Base-by-base conservation (phyloP, 2,113 vertebrate species). In the Emydocephalus ijimae region DNA sequence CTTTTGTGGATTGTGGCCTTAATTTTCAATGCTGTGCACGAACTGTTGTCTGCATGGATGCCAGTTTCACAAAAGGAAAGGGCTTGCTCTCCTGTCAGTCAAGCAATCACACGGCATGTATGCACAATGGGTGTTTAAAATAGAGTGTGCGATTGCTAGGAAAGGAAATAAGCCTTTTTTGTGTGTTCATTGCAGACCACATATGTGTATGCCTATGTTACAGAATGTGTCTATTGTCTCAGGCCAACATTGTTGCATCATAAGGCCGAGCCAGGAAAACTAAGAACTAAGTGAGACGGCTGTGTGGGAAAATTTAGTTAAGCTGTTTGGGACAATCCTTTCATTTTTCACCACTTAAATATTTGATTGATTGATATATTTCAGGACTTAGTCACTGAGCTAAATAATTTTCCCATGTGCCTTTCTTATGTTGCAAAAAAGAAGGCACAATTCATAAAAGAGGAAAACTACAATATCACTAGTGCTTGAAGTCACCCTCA, bases 401-500 rank as follows among this genome's bases (percentile, higher is more conserved):
- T 87, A 43, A 92, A 54, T 48, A 61, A 48, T 34, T 93, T 92
- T n/a, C 59, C 45, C 81, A 50, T 29, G 48, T 94, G 90, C 8
- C 48, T 85, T 92, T 92, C 29, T 26, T 89, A 54, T 89, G n/a
- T 93, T 95, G 87, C 92, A 92, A 8, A 92, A 91, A 94, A 94
- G 90, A 87, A 26, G 59, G 91, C 23, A 87, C 15, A 91, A 90
- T 92, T 12, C 39, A 26, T 69, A n/a, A 14, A 69, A 69, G 29
- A 69, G 61, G 11, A 29, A 48, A 69, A 69, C 11, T n/a, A 69
- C 61, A 69, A 2, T 29, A 24, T 59, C 0, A 39, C 59, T 15
- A n/a, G 23, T 43, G 86, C 89, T 81, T 93, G 91, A 95, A 96
- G 94, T 93, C 91, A 96, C 45, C 54, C 92, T 94, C 50, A 89